Percentiles rank a stretch among this genome's conserved stretches.
These are phyloP conservation scores for Campaea margaritaria DNA, from an alignment of 2,888 invertebrate genomes.

Conservation along the genomic window DNA sequence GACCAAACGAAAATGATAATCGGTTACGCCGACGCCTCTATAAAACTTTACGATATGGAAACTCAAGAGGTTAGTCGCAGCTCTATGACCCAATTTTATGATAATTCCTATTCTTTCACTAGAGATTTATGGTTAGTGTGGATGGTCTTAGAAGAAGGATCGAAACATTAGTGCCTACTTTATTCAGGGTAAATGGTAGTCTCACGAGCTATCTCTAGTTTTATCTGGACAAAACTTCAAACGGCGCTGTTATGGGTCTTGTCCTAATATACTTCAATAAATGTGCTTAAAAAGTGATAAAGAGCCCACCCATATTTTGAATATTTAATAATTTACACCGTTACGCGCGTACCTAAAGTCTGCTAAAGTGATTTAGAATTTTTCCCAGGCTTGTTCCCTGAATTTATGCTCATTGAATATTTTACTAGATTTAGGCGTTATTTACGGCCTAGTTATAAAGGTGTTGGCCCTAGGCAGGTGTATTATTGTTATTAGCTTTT, in stretches of 20 bases:
- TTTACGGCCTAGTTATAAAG: conserved; percentile 41
- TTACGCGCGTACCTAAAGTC: conserved; percentile 19
- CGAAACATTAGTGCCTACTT: not conserved
- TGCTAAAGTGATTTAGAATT: conserved; percentile 49
- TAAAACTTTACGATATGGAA: conserved; percentile 75
- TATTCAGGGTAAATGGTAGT: too few species aligned
- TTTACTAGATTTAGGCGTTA: conserved; percentile 55
- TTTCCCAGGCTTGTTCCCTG: conserved; percentile 43
- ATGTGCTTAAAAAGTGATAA: not conserved
- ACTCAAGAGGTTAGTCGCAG: conserved; percentile 67
- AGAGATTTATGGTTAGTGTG: conserved; percentile 15
- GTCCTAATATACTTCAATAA: not conserved
- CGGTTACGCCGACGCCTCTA: conserved; percentile 71
- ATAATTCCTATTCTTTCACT: conserved; percentile 16
- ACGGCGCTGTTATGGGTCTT: too few species aligned
- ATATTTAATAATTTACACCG: conserved; percentile 9
- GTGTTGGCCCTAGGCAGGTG: conserved; percentile 27
- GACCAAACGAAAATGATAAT: conserved; percentile 65
- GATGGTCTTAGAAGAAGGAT: not conserved
- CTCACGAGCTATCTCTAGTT: too few species aligned
- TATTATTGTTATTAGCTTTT: conserved; percentile 34
- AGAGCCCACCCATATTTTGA: not conserved
- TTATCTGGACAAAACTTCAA: too few species aligned
- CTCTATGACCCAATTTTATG: conserved; percentile 27
- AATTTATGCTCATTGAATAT: conserved; percentile 65